Evolutionary conservation across 2,113 vertebrate species (phyloP), one percentile per base, ranked within the genome.

Genomic region (Recurvirostra avosetta): DNA sequence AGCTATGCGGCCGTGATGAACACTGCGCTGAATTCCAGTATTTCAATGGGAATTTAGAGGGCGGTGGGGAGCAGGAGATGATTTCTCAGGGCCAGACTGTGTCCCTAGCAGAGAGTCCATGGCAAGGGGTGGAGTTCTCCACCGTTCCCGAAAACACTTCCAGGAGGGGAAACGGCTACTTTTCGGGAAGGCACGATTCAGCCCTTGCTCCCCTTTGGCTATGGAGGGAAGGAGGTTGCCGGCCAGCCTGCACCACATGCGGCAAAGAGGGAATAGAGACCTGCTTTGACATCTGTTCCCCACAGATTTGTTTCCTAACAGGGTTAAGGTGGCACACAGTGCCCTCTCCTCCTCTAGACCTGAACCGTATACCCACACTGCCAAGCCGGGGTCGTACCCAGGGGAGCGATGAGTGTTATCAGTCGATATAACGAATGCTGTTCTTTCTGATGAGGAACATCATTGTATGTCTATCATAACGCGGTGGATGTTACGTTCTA

Each of bases 41-140:
- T 62, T 90, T 95, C 36, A 68, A 22, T 58, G 71, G n/a, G 62
- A 93, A 93, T 90, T 90, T 47, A 88, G 47, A 79, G 21, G 23
- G 26, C 71, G 21, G 19, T 13, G 7, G 19, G 13, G 49, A 68
- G 27, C 6, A 10, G 38, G 25, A 81, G 49, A 72, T 0, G 5
- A 61, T 94, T 96, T 89, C 83, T 84, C 49, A 40, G 18, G 19
- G 27, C 19, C 38, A 85, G 53, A 19, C 9, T 66, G 17, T 2
- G 1, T 47, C 36, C 43, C 34, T 53, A 49, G 43, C 0, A 0
- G 29, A 29, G 29, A 86, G 49, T 14, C 49, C 0, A 1, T 25
- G 72, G 43, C 53, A 91, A 87, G 36, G 27, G 3, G 3, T 56
- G 43, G 40, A 83, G 40, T 17, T 27, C 38, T 65, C 65, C 68